phyloP scores from a whole-genome alignment of 1,140 invertebrate species.

The Lethocerus indicus region DNA sequence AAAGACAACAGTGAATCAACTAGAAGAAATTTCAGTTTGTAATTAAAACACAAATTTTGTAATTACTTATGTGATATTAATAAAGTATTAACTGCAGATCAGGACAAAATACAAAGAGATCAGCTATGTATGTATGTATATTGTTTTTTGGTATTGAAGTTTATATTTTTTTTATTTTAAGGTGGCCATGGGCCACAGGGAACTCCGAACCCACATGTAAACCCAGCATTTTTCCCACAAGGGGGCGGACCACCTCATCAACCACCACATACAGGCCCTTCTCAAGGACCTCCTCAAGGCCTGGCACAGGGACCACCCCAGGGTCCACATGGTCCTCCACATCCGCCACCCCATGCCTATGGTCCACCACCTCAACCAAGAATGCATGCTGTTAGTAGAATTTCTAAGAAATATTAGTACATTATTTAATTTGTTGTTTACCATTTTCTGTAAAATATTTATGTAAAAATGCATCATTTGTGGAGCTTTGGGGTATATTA shows the following conservation, averaged over 20 bases:
- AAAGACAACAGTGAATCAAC: too few species aligned
- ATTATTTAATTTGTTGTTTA: conserved; percentile 4
- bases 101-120: too few species aligned
- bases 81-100: too few species aligned
- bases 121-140: background rate
- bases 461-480: too few species aligned
- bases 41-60: too few species aligned
- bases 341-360: conserved; percentile 41
- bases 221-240: conserved; percentile 87
- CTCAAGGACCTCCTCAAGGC: conserved; percentile 37
- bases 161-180: background rate
- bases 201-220: conserved; percentile 79
- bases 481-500: too few species aligned
- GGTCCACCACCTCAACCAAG: conserved; percentile 27
- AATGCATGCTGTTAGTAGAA: conserved; percentile 4
- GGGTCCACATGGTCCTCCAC: conserved; percentile 36
- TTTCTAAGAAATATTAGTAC: background rate
- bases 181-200: conserved; percentile 30
- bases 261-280: conserved; percentile 28
- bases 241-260: conserved; percentile 47
- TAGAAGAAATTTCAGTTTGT: too few species aligned
- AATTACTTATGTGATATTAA: too few species aligned
- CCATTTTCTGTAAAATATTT: background rate
- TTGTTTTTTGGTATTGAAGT: conserved; percentile 24
- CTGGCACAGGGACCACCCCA: conserved; percentile 39